These are phyloP conservation scores for Euura saliciscinereae DNA, from an alignment of 1,140 invertebrate species.

Conservation along the genomic window DNA sequence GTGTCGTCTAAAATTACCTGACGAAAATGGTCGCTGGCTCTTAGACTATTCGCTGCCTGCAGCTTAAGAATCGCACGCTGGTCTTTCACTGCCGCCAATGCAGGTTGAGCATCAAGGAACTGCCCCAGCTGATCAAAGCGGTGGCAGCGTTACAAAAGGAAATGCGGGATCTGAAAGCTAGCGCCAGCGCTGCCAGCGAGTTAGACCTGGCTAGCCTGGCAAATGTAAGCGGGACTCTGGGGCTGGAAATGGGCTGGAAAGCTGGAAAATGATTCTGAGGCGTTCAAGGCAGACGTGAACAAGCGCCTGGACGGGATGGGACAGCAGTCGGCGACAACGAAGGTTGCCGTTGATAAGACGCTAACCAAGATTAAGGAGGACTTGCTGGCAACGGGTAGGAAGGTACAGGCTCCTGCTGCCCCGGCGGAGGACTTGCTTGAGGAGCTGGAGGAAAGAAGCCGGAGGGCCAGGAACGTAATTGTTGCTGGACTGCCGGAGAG, in stretches of 20 bases:
- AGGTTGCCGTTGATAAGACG: too few species aligned
- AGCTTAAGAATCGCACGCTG: neutral
- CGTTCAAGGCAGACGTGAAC: neutral
- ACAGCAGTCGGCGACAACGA: neutral
- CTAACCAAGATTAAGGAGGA: neutral
- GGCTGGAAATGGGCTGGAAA: too few species aligned
- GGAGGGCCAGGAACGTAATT: neutral
- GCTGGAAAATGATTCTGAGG: neutral
- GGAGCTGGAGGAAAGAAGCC: neutral
- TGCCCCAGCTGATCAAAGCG: neutral
- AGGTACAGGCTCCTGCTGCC: neutral
- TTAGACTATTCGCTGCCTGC: neutral
- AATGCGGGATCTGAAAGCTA: neutral
- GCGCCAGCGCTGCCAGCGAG: neutral
- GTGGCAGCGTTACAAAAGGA: neutral
- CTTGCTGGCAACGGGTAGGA: neutral
- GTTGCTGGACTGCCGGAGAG: neutral
- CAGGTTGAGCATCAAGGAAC: neutral
- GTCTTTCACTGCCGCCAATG: neutral
- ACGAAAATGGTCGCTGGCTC: too few species aligned
- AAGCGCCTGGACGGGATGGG: neutral
- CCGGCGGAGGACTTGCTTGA: neutral
- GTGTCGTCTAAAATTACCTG: too few species aligned
- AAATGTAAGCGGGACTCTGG: too few species aligned
- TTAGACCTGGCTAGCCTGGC: too few species aligned